Percentiles rank a stretch among this genome's conserved stretches.
These are phyloP conservation scores for Monarcha castaneiventris DNA, from an alignment of 2,113 vertebrate species.

Conservation along the genomic window DNA sequence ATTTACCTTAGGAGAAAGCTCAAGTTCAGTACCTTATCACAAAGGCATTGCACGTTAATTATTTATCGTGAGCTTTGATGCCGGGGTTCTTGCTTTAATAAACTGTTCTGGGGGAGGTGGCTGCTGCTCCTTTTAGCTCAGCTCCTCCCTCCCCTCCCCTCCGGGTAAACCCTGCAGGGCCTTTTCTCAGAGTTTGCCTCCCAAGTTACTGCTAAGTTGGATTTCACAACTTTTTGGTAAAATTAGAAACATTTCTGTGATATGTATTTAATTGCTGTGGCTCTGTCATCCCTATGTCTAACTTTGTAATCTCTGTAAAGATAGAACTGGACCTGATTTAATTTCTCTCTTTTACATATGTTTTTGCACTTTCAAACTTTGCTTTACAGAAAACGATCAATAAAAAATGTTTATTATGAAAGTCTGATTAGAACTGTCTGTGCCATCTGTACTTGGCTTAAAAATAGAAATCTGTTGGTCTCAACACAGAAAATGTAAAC, in stretches of 20 bases:
- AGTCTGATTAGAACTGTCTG: background rate
- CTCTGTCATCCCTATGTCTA: background rate
- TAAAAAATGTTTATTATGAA: background rate
- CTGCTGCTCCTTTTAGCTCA: background rate
- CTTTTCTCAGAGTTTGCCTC: background rate
- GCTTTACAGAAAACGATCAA: background rate
- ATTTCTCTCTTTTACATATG: background rate
- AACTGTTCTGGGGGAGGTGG: background rate
- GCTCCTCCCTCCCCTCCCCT: background rate
- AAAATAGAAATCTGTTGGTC: background rate
- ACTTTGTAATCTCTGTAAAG: background rate
- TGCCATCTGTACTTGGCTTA: background rate
- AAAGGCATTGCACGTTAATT: background rate
- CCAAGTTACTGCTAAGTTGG: background rate
- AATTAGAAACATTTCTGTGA: background rate
- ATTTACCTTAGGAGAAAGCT: background rate
- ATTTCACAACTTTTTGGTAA: background rate
- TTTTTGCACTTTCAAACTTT: background rate
- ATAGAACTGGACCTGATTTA: background rate
- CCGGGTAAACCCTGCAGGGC: background rate
- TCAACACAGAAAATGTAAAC: background rate
- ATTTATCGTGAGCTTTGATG: accelerated
- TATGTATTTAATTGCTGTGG: background rate
- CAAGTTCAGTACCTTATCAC: background rate
- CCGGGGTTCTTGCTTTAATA: background rate